A percentile compares a stretch with the other conserved stretches of the same genome.
These are phyloP conservation scores for Euwallacea fornicatus DNA, from an alignment of 1,140 invertebrate genomes.

Conservation along the genomic window DNA sequence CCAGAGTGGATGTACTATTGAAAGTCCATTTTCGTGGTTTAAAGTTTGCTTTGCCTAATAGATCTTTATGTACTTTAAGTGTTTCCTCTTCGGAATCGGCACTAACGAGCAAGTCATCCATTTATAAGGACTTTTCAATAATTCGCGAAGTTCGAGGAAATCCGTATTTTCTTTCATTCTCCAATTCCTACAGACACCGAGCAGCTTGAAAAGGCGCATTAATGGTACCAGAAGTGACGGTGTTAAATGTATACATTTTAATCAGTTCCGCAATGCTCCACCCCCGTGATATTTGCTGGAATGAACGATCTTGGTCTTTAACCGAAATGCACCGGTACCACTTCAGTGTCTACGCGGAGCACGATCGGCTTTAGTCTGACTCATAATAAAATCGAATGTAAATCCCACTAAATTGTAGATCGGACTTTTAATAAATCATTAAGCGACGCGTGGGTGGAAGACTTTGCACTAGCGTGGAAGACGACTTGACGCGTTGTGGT, in stretches of 20 bases:
- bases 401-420: constrained; percentile 40
- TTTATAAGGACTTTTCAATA: constrained; percentile 52
- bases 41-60: neutral
- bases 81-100: neutral
- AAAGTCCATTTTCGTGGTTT: constrained; percentile 10
- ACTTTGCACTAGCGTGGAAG: neutral
- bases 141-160: constrained; percentile 45
- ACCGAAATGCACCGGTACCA: constrained; percentile 55
- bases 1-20: constrained; percentile 44
- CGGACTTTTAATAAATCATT: constrained; percentile 10
- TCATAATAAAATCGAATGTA: constrained; percentile 42
- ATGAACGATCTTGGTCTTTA: constrained; percentile 41
- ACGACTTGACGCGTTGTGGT: neutral
- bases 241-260: constrained; percentile 44
- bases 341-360: constrained; percentile 49
- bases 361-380: constrained; percentile 32
- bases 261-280: constrained; percentile 27
- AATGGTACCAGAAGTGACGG: constrained; percentile 49
- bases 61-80: neutral
- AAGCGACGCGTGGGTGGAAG: neutral
- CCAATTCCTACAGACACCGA: constrained; percentile 44
- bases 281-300: constrained; percentile 53
- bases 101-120: constrained; percentile 52
- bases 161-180: constrained; percentile 42
- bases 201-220: constrained; percentile 48